Percentiles rank a stretch among this genome's conserved stretches.
These are phyloP conservation scores for Oryzias curvinotus DNA, from an alignment of 2,113 vertebrate species.

Conservation along the genomic window DNA sequence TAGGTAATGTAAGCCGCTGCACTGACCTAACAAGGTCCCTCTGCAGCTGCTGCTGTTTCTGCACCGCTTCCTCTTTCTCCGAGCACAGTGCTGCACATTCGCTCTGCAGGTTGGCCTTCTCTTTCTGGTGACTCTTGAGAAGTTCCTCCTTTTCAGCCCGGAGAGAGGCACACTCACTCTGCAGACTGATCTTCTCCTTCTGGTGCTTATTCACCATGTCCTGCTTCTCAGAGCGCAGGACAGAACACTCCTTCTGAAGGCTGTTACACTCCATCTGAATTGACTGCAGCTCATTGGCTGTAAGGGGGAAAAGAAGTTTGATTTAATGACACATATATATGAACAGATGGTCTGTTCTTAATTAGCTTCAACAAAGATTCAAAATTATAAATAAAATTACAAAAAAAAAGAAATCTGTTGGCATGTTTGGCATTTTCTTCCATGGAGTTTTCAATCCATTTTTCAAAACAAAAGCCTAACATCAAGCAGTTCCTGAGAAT, in stretches of 20 bases:
- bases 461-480: no score
- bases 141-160: constrained; percentile 68
- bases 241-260: constrained; percentile 73
- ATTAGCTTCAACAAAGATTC: neutral
- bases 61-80: constrained; percentile 82
- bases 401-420: no score
- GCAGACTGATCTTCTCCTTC: constrained; percentile 75
- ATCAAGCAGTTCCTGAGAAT: no score
- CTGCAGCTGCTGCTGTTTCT: constrained; percentile 86
- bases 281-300: constrained; percentile 86
- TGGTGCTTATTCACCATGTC: constrained; percentile 68
- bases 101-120: constrained; percentile 77
- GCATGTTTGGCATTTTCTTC: no score
- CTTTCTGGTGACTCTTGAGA: constrained; percentile 64
- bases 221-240: constrained; percentile 72
- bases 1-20: constrained; percentile 9
- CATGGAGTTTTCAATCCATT: no score
- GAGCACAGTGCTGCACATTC: constrained; percentile 82
- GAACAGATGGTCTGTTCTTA: constrained; percentile 23
- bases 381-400: neutral
- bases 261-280: constrained; percentile 82
- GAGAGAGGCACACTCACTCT: constrained; percentile 82
- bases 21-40: constrained; percentile 89
- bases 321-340: neutral
- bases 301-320: constrained; percentile 1